Evolutionary conservation across 2,888 invertebrate genomes (phyloP), one percentile per base, ranked within the genome.

Genomic region (Isoperla grammatica): DNA sequence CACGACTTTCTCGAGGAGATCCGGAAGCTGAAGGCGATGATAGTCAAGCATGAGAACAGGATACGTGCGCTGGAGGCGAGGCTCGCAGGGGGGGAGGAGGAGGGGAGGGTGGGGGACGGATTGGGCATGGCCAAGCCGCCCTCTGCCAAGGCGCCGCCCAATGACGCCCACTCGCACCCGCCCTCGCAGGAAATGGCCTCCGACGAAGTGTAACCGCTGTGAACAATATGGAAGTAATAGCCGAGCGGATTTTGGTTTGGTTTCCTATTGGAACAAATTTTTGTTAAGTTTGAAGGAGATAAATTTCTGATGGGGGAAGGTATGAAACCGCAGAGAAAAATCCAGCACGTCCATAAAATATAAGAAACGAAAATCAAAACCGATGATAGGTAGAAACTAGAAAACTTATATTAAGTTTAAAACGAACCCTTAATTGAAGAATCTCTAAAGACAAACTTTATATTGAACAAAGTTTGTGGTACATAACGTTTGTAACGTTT

Each of bases 31-130:
- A 95, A 95, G 72, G 89, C 93, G n/a, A 90, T 95, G 74, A 91
- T 95, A 67, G 90, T 95, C 22, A 94, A 94, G 71, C 95, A 95
- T 71, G 95, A 95, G 77, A 93, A 91, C 68, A 80, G 90, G 56
- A 90, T 91, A 72, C 80, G 88, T 39, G 86, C 88, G 2, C 76
- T 90, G 9, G 90, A 91, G 72, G 86, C 87, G 23, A 66, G 43
- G 40, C 59, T 57, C 49, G 60, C 53, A 20, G 59, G 40, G 2
- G 57, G 42, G 15, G 65, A 61, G 40, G 61, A 62, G 48, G 65
- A 64, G 54, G 63, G 62, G 20, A n/a, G 59, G 22, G 61, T 56
- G 39, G 63, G 63, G 13, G 64, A 63, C 48, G 64, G 63, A n/a
- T 54, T 62, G 17, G 63, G 63, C 2, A 56, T 61, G 42, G 61